Percentiles rank a stretch among this genome's conserved stretches.
Evolutionary conservation across 30 jellyfish, hydroid and myxozoan species (phyloP).

Genomic region (Hydra vulgaris): DNA sequence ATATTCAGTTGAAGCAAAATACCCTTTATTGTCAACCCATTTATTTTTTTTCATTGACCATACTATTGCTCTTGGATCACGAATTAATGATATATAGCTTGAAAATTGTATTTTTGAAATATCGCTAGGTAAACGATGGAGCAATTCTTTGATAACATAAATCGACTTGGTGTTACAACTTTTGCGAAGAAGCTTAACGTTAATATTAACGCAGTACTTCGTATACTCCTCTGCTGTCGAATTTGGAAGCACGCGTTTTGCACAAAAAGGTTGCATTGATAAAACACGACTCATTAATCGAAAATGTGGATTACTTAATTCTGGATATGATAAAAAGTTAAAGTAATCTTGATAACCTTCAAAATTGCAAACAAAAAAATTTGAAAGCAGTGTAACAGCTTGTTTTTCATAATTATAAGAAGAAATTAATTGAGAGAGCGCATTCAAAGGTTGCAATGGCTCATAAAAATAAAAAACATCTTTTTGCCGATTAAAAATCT

Average conservation of each 20-base stretch:
- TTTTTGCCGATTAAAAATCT: slow-evolving; percentile 77
- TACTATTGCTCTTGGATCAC: slow-evolving; percentile 96
- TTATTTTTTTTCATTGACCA: slow-evolving; percentile 73
- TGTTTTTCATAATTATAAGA: slow-evolving; percentile 35
- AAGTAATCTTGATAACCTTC: slow-evolving; percentile 59
- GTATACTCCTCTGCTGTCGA: slow-evolving; percentile 35
- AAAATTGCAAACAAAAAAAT: slow-evolving; percentile 60
- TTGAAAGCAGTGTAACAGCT: slow-evolving; percentile 47
- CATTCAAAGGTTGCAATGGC: slow-evolving; percentile 76
- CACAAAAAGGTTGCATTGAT: slow-evolving; percentile 88
- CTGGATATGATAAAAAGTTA: slow-evolving; percentile 80
- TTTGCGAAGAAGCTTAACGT: slow-evolving; percentile 28
- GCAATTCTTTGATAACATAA: slow-evolving; percentile 71
- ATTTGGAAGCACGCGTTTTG: slow-evolving; percentile 23
- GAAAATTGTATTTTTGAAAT: slow-evolving; percentile 28
- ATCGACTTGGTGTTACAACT: slow-evolving; percentile 41
- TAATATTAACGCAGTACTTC: slow-evolving; percentile 49
- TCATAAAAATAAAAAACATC: slow-evolving; percentile 74
- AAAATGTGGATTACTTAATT: slow-evolving; percentile 85
- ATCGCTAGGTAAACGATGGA: slow-evolving; percentile 58
- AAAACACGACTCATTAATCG: slow-evolving; percentile 67
- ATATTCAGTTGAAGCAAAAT: slow-evolving; percentile 37
- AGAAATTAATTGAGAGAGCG: slow-evolving; percentile 54
- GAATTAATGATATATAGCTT: slow-evolving; percentile 47
- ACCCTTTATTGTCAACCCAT: slow-evolving; percentile 66